Evolutionary conservation across 1,140 invertebrate genomes (phyloP), one percentile per base, ranked within the genome.

Genomic region (Piezodorus guildinii): DNA sequence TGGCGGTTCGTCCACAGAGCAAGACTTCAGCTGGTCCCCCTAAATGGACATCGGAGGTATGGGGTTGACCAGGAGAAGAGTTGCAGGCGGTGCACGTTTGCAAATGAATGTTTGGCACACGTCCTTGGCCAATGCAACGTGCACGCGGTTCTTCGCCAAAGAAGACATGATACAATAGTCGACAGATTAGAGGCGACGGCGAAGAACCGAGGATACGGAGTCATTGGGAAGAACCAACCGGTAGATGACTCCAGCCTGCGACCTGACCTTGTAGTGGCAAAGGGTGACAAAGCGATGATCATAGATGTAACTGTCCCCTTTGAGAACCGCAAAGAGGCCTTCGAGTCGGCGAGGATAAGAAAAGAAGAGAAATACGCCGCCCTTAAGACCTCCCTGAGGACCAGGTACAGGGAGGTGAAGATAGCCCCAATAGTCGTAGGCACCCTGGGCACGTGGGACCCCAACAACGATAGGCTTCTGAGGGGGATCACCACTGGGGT

Each of bases 301-400:
- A 65, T 74, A 46, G 73, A 77, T 60, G 71, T 77, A 3, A 64
- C 72, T 19, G 69, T 76, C 25, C 69, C 72, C 0, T 76, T 75
- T 23, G 74, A 77, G 45, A 76, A 75, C 63, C 63, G 68, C 9
- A 19, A 34, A 8, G 63, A 52, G 0, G 72, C 70, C 0, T 46
- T 73, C 8, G 63, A 54, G 1, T 52, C 43, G 15, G 69, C 65
- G 0, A 58, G 69, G 12, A 10, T 17, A 0, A 30, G 10, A 21
- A 74, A 74, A 58, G 46, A 69, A 0, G 16, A 15, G 0, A 74
- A 74, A 23, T 74, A 74, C 49, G 27, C 16, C 15, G 16, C 15
- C 15, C 16, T 62, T 1, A 17, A 19, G 43, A 12, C 39, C 2
- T 14, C 12, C 25, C 30, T 54, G 15, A 2, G 16, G 14, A 9